Conservation (phyloP, 2,888 invertebrate species). For the Sturmia bella region DNA sequence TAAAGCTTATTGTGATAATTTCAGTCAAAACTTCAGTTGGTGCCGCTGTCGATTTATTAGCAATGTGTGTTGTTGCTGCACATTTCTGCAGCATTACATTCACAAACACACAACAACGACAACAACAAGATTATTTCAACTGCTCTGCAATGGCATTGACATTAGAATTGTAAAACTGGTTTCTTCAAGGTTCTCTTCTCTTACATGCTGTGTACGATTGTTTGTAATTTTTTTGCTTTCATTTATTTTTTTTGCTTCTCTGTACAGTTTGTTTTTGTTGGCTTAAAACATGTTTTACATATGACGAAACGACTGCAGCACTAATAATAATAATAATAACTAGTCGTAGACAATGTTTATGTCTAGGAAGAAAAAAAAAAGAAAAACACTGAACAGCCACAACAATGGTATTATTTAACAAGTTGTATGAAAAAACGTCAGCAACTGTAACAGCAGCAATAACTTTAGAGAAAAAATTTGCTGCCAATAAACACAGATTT, state of each 20-base stretch:
- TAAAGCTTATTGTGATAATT: constrained; percentile 12
- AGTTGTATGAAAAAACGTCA: constrained; percentile 23
- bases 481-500: constrained; percentile 18
- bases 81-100: constrained; percentile 45
- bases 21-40: constrained; percentile 20
- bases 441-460: constrained; percentile 14
- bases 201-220: constrained; percentile 40
- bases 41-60: constrained; percentile 18
- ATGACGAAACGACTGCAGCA: constrained; percentile 18
- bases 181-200: constrained; percentile 80
- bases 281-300: constrained; percentile 60
- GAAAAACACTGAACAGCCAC: constrained; percentile 23
- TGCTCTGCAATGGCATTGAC: constrained; percentile 80
- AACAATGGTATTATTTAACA: constrained; percentile 49
- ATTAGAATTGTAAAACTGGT: constrained; percentile 81
- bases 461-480: not conserved
- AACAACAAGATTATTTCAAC: constrained; percentile 15
- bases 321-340: constrained; percentile 7
- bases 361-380: constrained; percentile 24
- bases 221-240: constrained; percentile 68
- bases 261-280: constrained; percentile 9
- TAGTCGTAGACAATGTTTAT: constrained; percentile 43
- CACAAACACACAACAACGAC: constrained; percentile 34
- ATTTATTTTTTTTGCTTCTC: constrained; percentile 21
- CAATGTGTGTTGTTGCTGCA: constrained; percentile 43